Percentiles rank a stretch among this genome's conserved stretches.
Conservation (phyloP, 2,888 invertebrate species). For the Acleris cristana region DNA sequence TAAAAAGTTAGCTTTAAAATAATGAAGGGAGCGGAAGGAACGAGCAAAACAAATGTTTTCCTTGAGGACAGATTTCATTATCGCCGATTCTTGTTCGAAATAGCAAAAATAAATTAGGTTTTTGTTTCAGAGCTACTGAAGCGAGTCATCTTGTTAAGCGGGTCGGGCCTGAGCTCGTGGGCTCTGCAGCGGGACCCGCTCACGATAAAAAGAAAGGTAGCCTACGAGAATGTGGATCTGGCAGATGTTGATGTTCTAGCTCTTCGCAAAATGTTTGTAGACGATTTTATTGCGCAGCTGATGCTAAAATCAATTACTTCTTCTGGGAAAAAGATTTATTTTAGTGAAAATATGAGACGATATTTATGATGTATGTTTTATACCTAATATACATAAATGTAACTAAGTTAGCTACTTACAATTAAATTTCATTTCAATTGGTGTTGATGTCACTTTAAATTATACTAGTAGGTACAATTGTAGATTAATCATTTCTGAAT, state of each 20-base stretch:
- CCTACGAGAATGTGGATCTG: constrained; percentile 16
- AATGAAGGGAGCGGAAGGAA: constrained; percentile 41
- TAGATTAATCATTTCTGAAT: no score
- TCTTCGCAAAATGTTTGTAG: constrained; percentile 12
- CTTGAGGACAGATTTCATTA: constrained; percentile 59
- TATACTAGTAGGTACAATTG: no score
- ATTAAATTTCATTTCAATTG: background rate
- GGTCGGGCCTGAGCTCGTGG: constrained; percentile 96
- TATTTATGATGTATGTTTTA: no score
- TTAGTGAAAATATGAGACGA: background rate
- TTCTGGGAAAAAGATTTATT: background rate
- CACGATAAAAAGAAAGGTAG: constrained; percentile 88
- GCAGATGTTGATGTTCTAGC: constrained; percentile 19
- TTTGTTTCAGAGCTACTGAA: constrained; percentile 90
- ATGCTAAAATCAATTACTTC: constrained; percentile 13
- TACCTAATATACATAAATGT: no score
- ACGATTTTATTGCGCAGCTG: constrained; percentile 15
- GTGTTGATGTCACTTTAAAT: background rate
- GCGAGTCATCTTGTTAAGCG: constrained; percentile 94
- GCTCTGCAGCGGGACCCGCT: constrained; percentile 94
- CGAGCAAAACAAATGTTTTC: constrained; percentile 56
- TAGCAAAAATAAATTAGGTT: constrained; percentile 72
- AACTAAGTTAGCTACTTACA: no score
- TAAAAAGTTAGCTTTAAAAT: constrained; percentile 44
- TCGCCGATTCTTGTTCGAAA: constrained; percentile 61